A percentile compares a stretch with the other conserved stretches of the same genome.
phyloP scores from a whole-genome alignment of 2,797 vertebrate species.

The Okamejei kenojei region DNA sequence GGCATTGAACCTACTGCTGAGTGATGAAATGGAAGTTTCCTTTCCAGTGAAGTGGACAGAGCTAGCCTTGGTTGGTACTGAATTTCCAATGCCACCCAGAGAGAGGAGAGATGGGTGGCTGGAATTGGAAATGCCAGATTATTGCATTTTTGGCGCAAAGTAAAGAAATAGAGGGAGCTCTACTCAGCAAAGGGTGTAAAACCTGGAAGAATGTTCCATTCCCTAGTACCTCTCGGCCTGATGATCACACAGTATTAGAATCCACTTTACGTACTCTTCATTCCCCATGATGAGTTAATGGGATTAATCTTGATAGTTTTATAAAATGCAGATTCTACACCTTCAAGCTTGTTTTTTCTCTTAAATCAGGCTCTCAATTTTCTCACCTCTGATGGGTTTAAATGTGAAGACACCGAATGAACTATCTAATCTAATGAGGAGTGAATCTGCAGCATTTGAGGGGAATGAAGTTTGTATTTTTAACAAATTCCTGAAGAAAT shows the following conservation, averaged over 20 bases:
- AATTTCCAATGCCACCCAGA: not conserved
- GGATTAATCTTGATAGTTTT: conserved; percentile 5
- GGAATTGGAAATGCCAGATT: not conserved
- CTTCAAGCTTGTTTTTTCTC: conserved; percentile 32
- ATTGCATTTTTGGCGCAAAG: not conserved
- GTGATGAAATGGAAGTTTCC: not conserved
- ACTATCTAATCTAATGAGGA: conserved; percentile 22
- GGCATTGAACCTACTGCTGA: not conserved
- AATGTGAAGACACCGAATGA: conserved; percentile 30
- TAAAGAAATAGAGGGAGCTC: conserved; percentile 22
- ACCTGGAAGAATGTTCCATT: not conserved
- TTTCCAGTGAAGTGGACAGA: not conserved
- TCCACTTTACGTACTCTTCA: not conserved
- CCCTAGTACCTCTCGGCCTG: not conserved
- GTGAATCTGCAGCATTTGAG: conserved; percentile 25
- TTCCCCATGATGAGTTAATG: not conserved
- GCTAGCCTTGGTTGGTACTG: not conserved
- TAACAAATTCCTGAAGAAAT: not conserved
- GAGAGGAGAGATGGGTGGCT: not conserved
- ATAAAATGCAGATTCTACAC: not conserved
- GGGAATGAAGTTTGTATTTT: conserved; percentile 16
- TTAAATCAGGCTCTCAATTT: conserved; percentile 27
- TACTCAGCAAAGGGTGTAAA: not conserved
- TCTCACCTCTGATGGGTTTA: conserved; percentile 30
- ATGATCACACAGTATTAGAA: not conserved